Evolutionary conservation across 2,113 vertebrate species (phyloP), one percentile per base, ranked within the genome.

Genomic region (Chitala chitala): DNA sequence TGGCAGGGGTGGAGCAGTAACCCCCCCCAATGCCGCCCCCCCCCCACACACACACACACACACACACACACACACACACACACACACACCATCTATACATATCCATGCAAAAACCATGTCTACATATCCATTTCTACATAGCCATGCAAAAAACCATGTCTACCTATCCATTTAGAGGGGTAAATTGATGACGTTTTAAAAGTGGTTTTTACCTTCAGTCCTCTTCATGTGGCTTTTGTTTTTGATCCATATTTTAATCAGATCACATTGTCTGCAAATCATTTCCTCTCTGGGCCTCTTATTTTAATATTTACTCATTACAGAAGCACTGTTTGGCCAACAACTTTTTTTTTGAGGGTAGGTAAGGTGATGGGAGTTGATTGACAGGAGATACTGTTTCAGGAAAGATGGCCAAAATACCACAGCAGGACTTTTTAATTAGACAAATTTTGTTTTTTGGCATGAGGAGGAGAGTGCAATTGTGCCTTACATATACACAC

Each of bases 401-500:
- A 44, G 3, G 38, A 66, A 65, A 66, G 64, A 26, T 22, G 26
- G 46, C 44, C 10, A n/a, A 36, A n/a, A 42, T n/a, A 20, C 42
- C 22, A 17, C 64, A 68, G 63, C 64, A 66, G 22, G 40, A 66
- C 4, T 42, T 70, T 22, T 36, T 1, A 36, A 33, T 8, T 31
- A 6, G 46, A 64, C 31, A 17, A 17, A 31, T 48, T 68, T 22
- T 38, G 22, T 66, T 54, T 66, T 66, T 33, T 15, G 51, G 61
- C 63, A 69, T 68, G 53, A 68, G 53, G 42, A 31, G 71, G 55
- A 33, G 9, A 48, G 12, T 63, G 58, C 2, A 59, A 73, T 73
- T 73, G 77, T 79, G 77, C 76, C 81, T 83, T 79, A 70, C 50
- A 68, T 6, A 17, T 36, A 69, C 64, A 69, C 8, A 75, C 22